Conservation (phyloP, 2,797 vertebrate genomes). For the Pygocentrus nattereri region DNA sequence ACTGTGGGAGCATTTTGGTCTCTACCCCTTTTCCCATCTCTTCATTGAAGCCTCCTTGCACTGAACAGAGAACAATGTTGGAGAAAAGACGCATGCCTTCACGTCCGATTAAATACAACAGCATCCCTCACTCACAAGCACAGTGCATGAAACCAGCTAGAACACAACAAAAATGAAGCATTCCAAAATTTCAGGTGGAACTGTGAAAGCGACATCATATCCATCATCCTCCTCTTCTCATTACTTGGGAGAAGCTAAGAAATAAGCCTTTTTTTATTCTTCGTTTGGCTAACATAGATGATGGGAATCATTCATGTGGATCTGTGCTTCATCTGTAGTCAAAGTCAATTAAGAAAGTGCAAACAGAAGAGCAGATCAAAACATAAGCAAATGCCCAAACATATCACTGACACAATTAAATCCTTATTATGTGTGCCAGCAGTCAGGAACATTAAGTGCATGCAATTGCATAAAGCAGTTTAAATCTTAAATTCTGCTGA, state of each 20-base stretch:
- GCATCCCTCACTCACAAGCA: constrained; percentile 59
- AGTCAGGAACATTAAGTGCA: background rate
- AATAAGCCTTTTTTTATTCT: background rate
- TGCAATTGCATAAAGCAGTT: constrained; percentile 23
- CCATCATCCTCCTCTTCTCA: background rate
- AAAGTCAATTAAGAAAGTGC: background rate
- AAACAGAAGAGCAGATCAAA: background rate
- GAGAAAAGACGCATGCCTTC: constrained; percentile 81
- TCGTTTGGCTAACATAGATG: background rate
- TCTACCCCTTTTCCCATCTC: constrained; percentile 60
- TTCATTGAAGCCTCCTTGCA: constrained; percentile 72
- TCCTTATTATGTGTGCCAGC: background rate
- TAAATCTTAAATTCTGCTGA: constrained; percentile 10
- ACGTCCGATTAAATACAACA: constrained; percentile 71
- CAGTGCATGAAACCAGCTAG: constrained; percentile 57
- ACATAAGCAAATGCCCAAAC: background rate
- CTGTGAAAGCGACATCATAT: constrained; percentile 7
- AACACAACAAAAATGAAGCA: constrained; percentile 25
- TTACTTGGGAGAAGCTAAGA: background rate
- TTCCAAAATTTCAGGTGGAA: background rate
- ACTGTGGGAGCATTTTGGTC: constrained; percentile 75
- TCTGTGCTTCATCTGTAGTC: background rate
- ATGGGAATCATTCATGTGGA: background rate
- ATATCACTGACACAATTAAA: background rate
- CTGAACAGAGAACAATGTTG: constrained; percentile 65